Base-by-base conservation (phyloP, 2,888 invertebrate species). In the Hirtodrosophila histrioides region DNA sequence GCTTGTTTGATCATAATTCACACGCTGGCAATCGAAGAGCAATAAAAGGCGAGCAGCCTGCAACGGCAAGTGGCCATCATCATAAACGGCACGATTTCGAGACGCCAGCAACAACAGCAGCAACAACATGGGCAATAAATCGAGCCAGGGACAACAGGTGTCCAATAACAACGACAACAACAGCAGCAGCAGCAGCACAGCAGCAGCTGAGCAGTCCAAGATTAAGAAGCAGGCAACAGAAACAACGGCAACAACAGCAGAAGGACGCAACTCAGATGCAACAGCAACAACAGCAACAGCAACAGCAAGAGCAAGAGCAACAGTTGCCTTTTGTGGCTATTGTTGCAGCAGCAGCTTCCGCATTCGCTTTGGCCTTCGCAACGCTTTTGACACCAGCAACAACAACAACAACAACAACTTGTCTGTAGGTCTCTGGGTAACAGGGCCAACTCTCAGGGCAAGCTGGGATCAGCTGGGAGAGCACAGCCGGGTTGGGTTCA, bases 61-160 rank as follows among this genome's bases (percentile, higher is more conserved):
- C 31, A 31, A 44, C 53, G 53, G 44, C 46, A 62, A 68, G 36
- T 51, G 51, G 50, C 31, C 58, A 74, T 62, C 68, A 68, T 63
- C 67, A 74, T 63, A 62, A 75, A 61, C 58, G 63, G 64, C 62
- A 72, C 68, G 72, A 72, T 71, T 65, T 67, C 51, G 43, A 46
- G 49, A 9, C 63, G 35, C 39, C 48, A 37, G 43, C 57, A 43
- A 11, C 53, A 54, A 23, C 44, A 72, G 24, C 45, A 71, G 11
- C 55, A 41, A 36, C 60, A 58, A 68, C 67, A 60, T 43, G 58
- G 68, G 63, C 76, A 55, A 82, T 78, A 82, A 82, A 78, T 79
- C 78, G 78, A 72, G 53, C 58, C 67, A 69, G 69, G 70, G 67
- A 69, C 75, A 82, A 82, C 79, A 82, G 82, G 78, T 82, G 80